Base-by-base conservation (phyloP, 1,140 invertebrate genomes). In the Nautilus pompilius region DNA sequence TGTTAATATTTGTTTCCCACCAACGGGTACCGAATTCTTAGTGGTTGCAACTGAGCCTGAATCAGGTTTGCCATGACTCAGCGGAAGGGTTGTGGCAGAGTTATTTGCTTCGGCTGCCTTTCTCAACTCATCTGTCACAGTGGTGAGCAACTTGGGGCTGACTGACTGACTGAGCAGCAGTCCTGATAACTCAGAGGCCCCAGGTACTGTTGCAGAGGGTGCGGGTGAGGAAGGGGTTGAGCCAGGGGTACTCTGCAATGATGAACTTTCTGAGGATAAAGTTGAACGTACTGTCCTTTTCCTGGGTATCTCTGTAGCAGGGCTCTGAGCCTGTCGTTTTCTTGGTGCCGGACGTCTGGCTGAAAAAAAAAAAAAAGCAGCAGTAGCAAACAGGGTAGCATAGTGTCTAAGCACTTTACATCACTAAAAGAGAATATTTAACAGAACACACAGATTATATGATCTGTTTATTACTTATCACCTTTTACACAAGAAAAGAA, bases 141-240 rank as follows among this genome's bases (percentile, higher is more conserved):
- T 41, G n/a, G n/a, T 8, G 5, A n/a, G 5, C n/a, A n/a, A 24
- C 6, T n/a, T 5, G 5, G 46, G n/a, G 5, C n/a, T 5, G 5
- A 49, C n/a, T 8, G n/a, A n/a, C 24, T 36, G 13, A 13, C 54
- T 48, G 45, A 29, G 64, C 17, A 77, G 48, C 5, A 77, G 61
- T 13, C 72, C 73, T 10, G 68, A 66, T 32, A 77, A 46, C 45
- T 77, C 75, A 26, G 69, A 67, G 8, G 70, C 73, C 54, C 61
- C 69, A 59, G 67, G 60, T 53, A 75, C 36, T 2, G 34, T 20
- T 60, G 13, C 33, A 15, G 24, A 28, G 13, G 26, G 57, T 29
- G 22, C 15, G n/a, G n/a, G 26, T 45, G 15, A 28, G 15, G 53
- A 22, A 15, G 51, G 6, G 17, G 8, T 29, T n/a, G 36, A 29